phyloP scores from a whole-genome alignment of 2,888 invertebrate genomes.

The Dynastes maya region DNA sequence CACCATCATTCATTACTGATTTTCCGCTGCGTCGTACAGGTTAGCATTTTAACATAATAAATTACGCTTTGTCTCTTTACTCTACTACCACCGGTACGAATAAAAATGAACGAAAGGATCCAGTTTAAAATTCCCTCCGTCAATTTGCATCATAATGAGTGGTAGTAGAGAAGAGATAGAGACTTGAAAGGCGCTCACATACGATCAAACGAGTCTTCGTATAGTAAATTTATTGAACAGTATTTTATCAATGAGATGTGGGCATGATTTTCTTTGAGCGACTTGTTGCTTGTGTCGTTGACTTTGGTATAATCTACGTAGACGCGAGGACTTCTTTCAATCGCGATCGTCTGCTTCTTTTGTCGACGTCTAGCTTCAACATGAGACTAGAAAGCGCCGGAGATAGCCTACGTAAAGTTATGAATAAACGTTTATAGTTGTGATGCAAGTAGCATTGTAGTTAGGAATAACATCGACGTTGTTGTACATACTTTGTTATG shows the following conservation, averaged over 20 bases:
- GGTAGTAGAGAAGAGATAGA: conserved; percentile 23
- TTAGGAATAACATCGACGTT: conserved; percentile 36
- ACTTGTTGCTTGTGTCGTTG: conserved; percentile 34
- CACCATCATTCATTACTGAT: conserved; percentile 35
- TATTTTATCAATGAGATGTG: conserved; percentile 49
- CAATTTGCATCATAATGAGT: conserved; percentile 48
- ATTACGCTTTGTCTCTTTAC: conserved; percentile 38
- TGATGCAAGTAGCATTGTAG: conserved; percentile 33
- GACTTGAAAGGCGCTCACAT: conserved; percentile 2
- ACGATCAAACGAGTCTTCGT: conserved; percentile 34
- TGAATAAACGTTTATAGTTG: conserved; percentile 31
- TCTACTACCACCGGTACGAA: conserved; percentile 6
- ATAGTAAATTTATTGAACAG: conserved; percentile 48
- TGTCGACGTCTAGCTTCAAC: neutral
- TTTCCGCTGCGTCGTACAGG: conserved; percentile 17
- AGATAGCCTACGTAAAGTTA: conserved; percentile 23
- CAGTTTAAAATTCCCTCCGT: conserved; percentile 36
- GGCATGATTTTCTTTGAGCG: conserved; percentile 44
- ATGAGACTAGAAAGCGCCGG: conserved; percentile 40
- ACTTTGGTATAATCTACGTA: conserved; percentile 6
- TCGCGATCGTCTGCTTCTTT: conserved; percentile 3
- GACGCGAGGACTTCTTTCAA: conserved; percentile 22
- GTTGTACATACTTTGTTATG: conserved; percentile 17
- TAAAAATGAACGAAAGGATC: conserved; percentile 40
- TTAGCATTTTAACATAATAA: conserved; percentile 44